Evolutionary conservation across 2,888 invertebrate species (phyloP).

Genomic region (Spialia ferax): DNA sequence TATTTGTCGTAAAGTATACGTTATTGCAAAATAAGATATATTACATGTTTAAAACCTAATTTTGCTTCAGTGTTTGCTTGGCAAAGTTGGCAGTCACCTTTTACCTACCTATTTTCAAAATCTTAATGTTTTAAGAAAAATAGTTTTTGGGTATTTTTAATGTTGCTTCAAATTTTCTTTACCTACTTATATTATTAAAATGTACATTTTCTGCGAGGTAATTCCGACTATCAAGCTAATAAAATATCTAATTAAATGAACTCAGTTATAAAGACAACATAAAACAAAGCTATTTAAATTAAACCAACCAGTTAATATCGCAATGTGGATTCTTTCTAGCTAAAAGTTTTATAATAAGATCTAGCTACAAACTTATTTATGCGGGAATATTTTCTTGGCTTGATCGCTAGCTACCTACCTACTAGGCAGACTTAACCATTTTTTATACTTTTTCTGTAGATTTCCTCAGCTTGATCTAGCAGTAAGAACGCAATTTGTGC

Average conservation of each 20-base stretch:
- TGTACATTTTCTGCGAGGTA: neutral
- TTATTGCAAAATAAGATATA: constrained; percentile 42
- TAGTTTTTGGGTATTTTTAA: constrained; percentile 9
- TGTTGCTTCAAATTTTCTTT: constrained; percentile 19
- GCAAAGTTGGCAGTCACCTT: constrained; percentile 9
- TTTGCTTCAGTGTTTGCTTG: constrained; percentile 17
- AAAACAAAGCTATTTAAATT: neutral
- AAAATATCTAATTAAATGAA: neutral
- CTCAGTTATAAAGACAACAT: neutral
- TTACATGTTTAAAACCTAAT: neutral
- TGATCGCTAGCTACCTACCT: constrained; percentile 7
- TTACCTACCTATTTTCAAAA: constrained; percentile 24
- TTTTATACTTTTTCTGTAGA: constrained; percentile 23
- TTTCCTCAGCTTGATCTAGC: constrained; percentile 29
- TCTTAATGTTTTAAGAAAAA: neutral
- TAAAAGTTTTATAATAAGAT: too few species aligned
- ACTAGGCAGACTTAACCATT: constrained; percentile 5
- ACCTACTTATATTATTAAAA: neutral
- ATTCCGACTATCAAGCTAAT: neutral
- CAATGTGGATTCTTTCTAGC: too few species aligned
- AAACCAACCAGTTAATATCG: too few species aligned
- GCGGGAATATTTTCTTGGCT: neutral
- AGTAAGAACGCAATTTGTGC: constrained; percentile 85
- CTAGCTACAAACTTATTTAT: too few species aligned
- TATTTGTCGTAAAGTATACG: constrained; percentile 34